Evolutionary conservation across 2,888 invertebrate species (phyloP).

Genomic region (Conomelus anceps): DNA sequence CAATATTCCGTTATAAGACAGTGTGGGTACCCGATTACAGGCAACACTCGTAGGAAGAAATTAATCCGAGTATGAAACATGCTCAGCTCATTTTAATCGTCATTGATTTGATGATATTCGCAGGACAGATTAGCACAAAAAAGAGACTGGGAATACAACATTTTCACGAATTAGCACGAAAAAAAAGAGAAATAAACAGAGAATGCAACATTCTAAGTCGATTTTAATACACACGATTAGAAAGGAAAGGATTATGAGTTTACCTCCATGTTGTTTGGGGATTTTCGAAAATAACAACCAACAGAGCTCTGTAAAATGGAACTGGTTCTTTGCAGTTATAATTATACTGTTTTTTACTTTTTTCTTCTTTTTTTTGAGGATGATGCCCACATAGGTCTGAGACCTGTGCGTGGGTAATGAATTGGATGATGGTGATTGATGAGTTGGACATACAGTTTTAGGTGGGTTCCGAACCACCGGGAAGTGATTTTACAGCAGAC

Average conservation of each 20-base stretch:
- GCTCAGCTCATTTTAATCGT: neutral
- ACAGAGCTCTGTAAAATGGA: neutral
- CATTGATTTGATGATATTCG: neutral
- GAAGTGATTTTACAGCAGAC: no score
- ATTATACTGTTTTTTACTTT: no score
- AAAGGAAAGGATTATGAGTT: neutral
- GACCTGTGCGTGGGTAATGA: no score
- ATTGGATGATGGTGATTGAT: no score
- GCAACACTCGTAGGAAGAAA: neutral
- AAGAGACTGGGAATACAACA: neutral
- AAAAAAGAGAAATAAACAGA: neutral
- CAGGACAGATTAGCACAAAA: neutral
- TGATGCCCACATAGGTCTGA: no score
- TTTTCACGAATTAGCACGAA: neutral
- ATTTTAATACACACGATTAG: no score
- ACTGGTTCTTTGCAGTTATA: neutral
- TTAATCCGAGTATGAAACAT: neutral
- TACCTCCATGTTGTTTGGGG: neutral
- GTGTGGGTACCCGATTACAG: neutral
- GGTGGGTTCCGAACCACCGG: no score
- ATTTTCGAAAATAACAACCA: neutral
- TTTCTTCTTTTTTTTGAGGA: no score
- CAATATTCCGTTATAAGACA: neutral
- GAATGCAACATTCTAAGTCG: neutral
- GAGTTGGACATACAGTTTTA: no score